Evolutionary conservation across 2,113 vertebrate genomes (phyloP), one percentile per base, ranked within the genome.

Genomic region (Chauna torquata): DNA sequence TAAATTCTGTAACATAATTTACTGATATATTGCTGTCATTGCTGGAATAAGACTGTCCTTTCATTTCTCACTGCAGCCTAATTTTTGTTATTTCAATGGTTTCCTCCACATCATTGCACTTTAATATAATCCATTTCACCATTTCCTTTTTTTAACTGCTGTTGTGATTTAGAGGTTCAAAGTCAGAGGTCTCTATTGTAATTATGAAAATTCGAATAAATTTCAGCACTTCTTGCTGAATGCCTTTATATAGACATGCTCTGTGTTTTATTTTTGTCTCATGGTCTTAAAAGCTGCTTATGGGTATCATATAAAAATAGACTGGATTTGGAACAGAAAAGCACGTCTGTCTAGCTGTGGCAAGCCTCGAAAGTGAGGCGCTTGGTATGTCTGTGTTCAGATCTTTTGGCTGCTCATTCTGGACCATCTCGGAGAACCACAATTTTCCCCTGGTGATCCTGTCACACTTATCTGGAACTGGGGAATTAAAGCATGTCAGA

Each of bases 141-240:
- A 38, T 91, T 92, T 68, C 70, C 84, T 94, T 96, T 98, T 96
- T 93, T 96, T 79, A 94, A 94, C 86, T 97, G 94, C 94, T 96
- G 85, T 95, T 97, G 95, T 97, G 98, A 97, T 97, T 97, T 97
- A 86, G 86, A 84, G 90, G 70, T 90, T 87, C 86, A 45, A 95
- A 95, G 70, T 89, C 95, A 78, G 86, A 96, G 75, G 87, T 96
- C 97, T 96, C 92, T 96, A 81, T 86, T 98, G 95, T 97, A 92
- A 95, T 95, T 97, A 95, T 69, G 82, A 93, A 81, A 57, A 92
- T 86, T 97, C 95, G 84, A 98, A 98, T 97, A 98, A 98, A 97
- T 81, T 86, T 94, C 92, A 97, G 92, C 92, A 0, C 44, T 96
- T 95, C 94, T 91, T 91, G 88, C 91, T 93, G 92, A 94, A 96